Conservation (phyloP, 2,888 invertebrate genomes). For the Carterocephalus palaemon region DNA sequence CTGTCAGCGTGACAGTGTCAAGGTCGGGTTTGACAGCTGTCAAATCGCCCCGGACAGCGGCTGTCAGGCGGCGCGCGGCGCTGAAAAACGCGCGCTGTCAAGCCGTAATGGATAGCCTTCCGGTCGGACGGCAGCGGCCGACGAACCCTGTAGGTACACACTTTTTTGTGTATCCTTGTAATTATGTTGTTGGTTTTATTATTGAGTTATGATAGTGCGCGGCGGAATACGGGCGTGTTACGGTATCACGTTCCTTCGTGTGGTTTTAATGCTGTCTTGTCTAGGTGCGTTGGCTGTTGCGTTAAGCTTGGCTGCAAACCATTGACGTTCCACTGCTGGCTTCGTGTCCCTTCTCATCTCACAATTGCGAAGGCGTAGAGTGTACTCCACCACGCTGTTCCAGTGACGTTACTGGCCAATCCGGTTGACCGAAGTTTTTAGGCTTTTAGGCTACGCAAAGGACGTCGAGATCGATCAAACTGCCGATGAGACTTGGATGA, state of each 20-base stretch:
- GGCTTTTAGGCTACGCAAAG: no score
- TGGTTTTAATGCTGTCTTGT: no score
- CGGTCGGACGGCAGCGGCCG: constrained; percentile 42
- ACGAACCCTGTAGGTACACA: constrained; percentile 45
- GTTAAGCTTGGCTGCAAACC: no score
- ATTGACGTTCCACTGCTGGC: no score
- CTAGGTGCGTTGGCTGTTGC: constrained; percentile 2
- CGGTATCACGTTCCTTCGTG: constrained; percentile 14
- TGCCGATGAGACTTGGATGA: no score
- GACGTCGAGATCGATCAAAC: no score
- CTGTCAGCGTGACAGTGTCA: constrained; percentile 52
- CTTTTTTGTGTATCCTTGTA: constrained; percentile 28
- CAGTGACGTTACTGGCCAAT: no score
- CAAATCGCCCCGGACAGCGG: constrained; percentile 33
- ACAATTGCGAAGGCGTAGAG: no score
- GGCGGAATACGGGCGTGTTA: neutral
- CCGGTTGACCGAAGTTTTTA: no score
- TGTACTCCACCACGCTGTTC: no score
- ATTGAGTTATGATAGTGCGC: constrained; percentile 30
- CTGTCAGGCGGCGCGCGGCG: constrained; percentile 40
- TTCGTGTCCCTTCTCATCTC: no score
- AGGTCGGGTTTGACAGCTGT: constrained; percentile 63
- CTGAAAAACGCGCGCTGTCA: constrained; percentile 69
- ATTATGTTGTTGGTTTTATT: constrained; percentile 31
- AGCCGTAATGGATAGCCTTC: constrained; percentile 67